These are phyloP conservation scores for Epizoanthus stellaris DNA, from an alignment of 92 coral and sea anemone genomes.

Conservation along the genomic window DNA sequence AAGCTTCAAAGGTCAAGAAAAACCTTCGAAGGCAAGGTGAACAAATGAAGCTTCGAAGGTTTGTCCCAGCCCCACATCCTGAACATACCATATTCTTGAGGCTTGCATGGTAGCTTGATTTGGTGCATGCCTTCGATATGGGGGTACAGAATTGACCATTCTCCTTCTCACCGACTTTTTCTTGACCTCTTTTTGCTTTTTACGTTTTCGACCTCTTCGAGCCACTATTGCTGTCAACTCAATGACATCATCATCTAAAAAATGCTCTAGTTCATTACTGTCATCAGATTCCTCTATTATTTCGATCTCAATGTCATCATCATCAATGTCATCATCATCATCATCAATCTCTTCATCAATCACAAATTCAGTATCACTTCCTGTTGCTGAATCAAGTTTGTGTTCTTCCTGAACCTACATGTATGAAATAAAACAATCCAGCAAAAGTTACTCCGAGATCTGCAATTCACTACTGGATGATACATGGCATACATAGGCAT, in stretches of 20 bases:
- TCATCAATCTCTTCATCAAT: conserved; percentile 13
- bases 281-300: conserved; percentile 27
- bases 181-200: background rate
- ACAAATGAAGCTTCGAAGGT: too few relatives aligned
- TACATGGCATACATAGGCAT: too few relatives aligned
- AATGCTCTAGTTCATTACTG: background rate
- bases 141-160: background rate
- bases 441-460: background rate
- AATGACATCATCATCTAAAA: background rate
- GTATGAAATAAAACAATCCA: background rate
- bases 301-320: conserved; percentile 18
- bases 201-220: conserved; percentile 4
- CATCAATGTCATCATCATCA: background rate
- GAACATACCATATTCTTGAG: background rate
- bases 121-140: background rate
- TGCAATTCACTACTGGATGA: too few relatives aligned
- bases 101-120: background rate
- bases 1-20: too few relatives aligned
- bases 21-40: too few relatives aligned
- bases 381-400: conserved; percentile 43
- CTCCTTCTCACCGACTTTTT: background rate
- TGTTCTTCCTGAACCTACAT: conserved; percentile 1
- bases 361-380: conserved; percentile 40
- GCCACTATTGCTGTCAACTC: background rate
- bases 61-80: too few relatives aligned